These are phyloP conservation scores for Parambassis ranga DNA, from an alignment of 2,797 vertebrate species.

Conservation along the genomic window DNA sequence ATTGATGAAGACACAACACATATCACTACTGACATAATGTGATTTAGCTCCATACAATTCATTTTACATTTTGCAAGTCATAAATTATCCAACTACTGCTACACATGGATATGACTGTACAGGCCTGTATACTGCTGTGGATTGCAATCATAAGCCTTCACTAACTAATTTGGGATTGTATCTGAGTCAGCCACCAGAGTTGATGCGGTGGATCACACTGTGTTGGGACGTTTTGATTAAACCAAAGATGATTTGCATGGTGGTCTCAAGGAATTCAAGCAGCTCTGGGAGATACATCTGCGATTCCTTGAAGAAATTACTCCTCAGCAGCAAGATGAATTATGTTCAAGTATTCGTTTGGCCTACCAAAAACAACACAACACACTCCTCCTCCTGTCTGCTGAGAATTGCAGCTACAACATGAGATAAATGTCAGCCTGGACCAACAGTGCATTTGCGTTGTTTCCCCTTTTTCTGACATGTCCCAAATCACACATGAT, in stretches of 20 bases:
- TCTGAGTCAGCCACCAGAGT: slow-evolving; percentile 18
- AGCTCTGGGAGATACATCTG: slow-evolving; percentile 48
- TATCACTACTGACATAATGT: neutral
- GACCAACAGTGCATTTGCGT: neutral
- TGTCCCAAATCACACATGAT: neutral
- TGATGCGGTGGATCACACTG: slow-evolving; percentile 13
- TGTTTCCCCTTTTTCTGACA: slow-evolving; percentile 8
- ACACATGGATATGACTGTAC: neutral
- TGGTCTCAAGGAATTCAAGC: slow-evolving; percentile 40
- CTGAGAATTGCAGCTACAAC: slow-evolving; percentile 1
- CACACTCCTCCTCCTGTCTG: slow-evolving; percentile 6
- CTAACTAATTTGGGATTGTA: slow-evolving; percentile 11
- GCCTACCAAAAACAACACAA: slow-evolving; percentile 32
- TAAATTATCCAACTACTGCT: neutral
- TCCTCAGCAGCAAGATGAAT: slow-evolving; percentile 34
- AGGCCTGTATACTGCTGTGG: neutral
- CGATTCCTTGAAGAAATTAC: slow-evolving; percentile 41
- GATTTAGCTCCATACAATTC: neutral
- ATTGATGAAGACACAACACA: neutral
- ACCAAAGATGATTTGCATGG: slow-evolving; percentile 39
- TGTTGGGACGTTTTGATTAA: slow-evolving; percentile 45
- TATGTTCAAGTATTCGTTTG: slow-evolving; percentile 21
- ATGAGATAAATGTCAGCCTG: neutral
- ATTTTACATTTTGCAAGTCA: neutral
- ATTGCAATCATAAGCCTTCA: slow-evolving; percentile 1